Base-by-base conservation (phyloP, 2,888 invertebrate species). In the Ligdia adustata region DNA sequence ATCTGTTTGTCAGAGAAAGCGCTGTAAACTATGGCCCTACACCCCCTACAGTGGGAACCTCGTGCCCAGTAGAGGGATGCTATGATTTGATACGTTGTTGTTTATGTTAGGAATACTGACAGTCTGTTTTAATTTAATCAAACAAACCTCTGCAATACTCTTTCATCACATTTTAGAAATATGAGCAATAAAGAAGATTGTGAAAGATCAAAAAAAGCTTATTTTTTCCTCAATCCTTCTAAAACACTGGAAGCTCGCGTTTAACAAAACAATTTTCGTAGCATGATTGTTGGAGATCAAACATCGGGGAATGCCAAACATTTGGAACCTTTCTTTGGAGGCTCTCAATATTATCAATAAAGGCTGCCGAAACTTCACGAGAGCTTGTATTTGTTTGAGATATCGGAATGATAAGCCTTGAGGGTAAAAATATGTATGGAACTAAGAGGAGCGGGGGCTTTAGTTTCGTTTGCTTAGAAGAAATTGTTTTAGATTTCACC, bases 321-420 rank as follows among this genome's bases (percentile, higher is more conserved):
- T 42, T 27, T 40, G 18, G 16, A 13, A 11, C 31, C 40, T 32
- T 29, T 16, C 41, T 41, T 32, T 29, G 42, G 37, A 22, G 3
- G 24, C 35, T 49, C 39, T 49, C 49, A 43, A 43, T 49, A 40
- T 49, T 38, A 34, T 33, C 48, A 48, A 52, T 52, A 48, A 40
- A 38, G 40, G 18, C 33, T 26, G 16, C 39, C 24, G 28, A 52
- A 48, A 48, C 48, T 48, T 42, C 31, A 38, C 48, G 26, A 29
- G 11, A 15, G 9, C 20, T 38, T 48, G 37, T 16, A 3, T 39
- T 29, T 43, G 38, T 37, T 40, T 37, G 32, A 28, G 37, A 33
- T 41, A 47, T 33, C 32, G 27, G 18, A 37, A 52, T 40, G 44
- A 41, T 47, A 47, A 37, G 35, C 44, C 40, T 14, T 46, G 37